These are phyloP conservation scores for Rhynchomys soricoides DNA, from an alignment of 2,113 vertebrate species.

Conservation along the genomic window DNA sequence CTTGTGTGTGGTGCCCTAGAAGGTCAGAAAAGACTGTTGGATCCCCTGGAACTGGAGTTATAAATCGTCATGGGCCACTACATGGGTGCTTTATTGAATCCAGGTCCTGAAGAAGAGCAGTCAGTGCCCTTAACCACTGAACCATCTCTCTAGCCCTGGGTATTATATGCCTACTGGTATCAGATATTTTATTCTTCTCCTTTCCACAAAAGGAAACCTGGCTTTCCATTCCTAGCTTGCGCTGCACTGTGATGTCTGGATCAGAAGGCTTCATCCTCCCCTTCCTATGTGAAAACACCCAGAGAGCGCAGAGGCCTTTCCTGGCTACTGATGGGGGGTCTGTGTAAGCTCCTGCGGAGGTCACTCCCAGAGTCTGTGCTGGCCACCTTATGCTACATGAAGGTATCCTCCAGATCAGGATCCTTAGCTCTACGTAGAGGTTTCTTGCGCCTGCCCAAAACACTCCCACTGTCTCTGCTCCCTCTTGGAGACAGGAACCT, in stretches of 20 bases:
- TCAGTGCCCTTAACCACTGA: not conserved
- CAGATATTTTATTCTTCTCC: not conserved
- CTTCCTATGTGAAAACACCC: not conserved
- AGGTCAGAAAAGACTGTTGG: not conserved
- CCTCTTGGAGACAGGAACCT: not conserved
- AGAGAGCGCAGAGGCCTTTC: not conserved
- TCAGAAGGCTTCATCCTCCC: no score
- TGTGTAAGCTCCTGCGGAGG: not conserved
- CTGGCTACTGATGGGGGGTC: not conserved
- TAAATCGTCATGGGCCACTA: not conserved
- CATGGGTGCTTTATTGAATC: not conserved
- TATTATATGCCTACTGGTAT: not conserved
- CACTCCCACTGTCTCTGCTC: not conserved
- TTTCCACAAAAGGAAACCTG: not conserved
- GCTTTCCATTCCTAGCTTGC: not conserved
- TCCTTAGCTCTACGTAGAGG: not conserved
- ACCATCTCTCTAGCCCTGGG: not conserved
- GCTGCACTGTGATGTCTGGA: not conserved
- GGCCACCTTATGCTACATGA: not conserved
- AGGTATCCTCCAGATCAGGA: not conserved
- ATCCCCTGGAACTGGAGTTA: not conserved
- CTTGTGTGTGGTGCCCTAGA: not conserved
- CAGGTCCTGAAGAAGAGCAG: not conserved
- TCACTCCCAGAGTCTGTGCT: not conserved
- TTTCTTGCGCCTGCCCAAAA: not conserved